Evolutionary conservation across 2,888 invertebrate genomes (phyloP), one percentile per base, ranked within the genome.

Genomic region (Scaptomyza flava): DNA sequence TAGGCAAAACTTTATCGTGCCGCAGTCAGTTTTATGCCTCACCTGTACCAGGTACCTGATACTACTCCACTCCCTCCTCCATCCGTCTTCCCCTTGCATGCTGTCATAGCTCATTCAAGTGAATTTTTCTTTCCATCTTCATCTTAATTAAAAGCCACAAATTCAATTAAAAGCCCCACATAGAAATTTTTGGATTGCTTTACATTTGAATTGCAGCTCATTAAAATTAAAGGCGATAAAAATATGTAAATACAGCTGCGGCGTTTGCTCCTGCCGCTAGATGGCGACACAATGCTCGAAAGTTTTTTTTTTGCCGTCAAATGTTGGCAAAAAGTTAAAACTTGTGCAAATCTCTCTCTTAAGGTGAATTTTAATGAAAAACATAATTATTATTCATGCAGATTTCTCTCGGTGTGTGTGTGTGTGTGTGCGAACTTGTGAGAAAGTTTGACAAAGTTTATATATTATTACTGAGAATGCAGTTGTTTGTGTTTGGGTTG

Each of bases 1-100:
- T 89, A 77, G 57, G 79, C 78, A 81, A 90, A 91, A 91, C 86
- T 91, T 91, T 89, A 81, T 85, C 89, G 61, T 76, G 81, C 77
- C 61, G 52, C 9, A 31, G 23, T 34, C 53, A 38, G 48, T 43
- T 42, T 33, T 36, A 57, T 52, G 59, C 52, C 60, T 56, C 45
- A 75, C 56, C 76, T 75, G 58, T 38, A 56, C 6, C 51, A 8
- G 12, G n/a, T 23, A 50, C 20, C 34, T 50, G 8, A n/a, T 6
- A 6, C 12, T 2, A 7, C n/a, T 7, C 12, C 3, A 2, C 6
- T 33, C 2, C 5, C 1, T 11, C 2, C 23, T 4, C 3, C n/a
- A n/a, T 17, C 17, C 17, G 17, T 31, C 17, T 20, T 51, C 8
- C 3, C 20, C 6, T 8, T 33, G 14, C 12, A 43, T 36, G 36